Evolutionary conservation across 2,113 vertebrate species (phyloP), one percentile per base, ranked within the genome.

Genomic region (Passerina amoena): DNA sequence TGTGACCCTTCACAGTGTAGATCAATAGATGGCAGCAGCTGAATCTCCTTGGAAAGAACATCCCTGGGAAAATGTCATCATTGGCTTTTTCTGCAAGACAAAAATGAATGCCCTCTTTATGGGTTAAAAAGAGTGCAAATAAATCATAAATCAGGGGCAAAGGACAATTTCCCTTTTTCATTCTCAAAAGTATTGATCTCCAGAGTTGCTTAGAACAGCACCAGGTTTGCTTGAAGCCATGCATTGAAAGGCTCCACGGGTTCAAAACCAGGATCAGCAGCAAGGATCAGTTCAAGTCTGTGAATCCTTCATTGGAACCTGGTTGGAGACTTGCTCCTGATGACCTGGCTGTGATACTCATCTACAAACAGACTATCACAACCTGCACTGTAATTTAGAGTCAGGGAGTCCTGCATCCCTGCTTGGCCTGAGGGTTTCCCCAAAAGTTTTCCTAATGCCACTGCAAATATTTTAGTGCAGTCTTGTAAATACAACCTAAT

Each of bases 1-100:
- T 84, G 86, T 57, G 70, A 96, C 72, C 75, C 79, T 93, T 96
- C 54, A 48, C 54, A 76, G 7, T 61, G 42, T n/a, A 6, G 71
- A 87, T 90, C 94, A 86, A 88, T 88, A 97, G 96, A 93, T 95
- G 95, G 91, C 81, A 96, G 94, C 73, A 96, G 83, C 48, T 91
- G 87, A 97, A 93, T 79, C 90, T 86, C 77, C 30, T 51, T 11
- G 10, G n/a, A 82, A 86, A 70, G 45, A 73, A 30, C 4, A 12
- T 53, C 63, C 13, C 30, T 76, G 38, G 38, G 37, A 95, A 83
- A 96, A 80, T 59, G 37, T 72, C 73, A 30, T 68, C 66, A 83
- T 61, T 94, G 88, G 21, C 28, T 84, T 71, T 77, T 89, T 53
- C 70, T 5, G 0, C 50, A 69, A 65, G 45, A 70, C 66, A 71